phyloP scores from a whole-genome alignment of 2,888 invertebrate species.

The Tinea pellionella region DNA sequence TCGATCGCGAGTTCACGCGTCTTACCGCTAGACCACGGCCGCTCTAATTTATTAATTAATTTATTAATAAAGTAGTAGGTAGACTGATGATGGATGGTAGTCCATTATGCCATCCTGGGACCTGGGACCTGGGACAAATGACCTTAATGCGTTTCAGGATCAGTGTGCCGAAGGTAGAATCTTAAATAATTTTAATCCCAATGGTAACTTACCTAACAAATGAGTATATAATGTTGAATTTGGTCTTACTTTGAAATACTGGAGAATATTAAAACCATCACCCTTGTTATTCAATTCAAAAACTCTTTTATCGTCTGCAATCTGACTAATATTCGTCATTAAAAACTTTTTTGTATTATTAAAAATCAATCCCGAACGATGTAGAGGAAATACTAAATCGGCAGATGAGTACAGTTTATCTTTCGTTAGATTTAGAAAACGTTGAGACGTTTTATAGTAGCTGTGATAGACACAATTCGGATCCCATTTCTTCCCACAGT shows the following conservation, averaged over 20 bases:
- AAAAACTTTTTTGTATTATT: constrained; percentile 39
- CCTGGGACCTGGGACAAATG: too few species aligned
- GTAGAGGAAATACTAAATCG: constrained; percentile 30
- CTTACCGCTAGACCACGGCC: too few species aligned
- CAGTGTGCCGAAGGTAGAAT: too few species aligned
- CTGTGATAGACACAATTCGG: constrained; percentile 25
- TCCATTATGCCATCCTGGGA: too few species aligned
- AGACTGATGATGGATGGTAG: too few species aligned
- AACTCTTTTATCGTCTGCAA: constrained; percentile 18
- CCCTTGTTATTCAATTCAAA: constrained; percentile 22
- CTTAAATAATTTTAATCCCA: too few species aligned
- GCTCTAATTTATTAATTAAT: too few species aligned
- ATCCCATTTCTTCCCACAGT: constrained; percentile 17
- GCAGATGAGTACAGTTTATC: constrained; percentile 29
- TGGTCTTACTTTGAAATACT: constrained; percentile 51
- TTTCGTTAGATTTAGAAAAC: constrained; percentile 39
- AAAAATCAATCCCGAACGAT: constrained; percentile 35
- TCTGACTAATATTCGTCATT: constrained; percentile 38
- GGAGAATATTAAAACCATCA: constrained; percentile 35
- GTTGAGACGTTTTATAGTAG: constrained; percentile 37
- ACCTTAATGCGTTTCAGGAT: too few species aligned
- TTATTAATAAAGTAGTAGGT: too few species aligned
- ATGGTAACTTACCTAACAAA: constrained; percentile 42
- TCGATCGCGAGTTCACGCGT: too few species aligned
- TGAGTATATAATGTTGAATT: constrained; percentile 50